A percentile compares a stretch with the other conserved stretches of the same genome.
phyloP scores from a whole-genome alignment of 2,113 vertebrate genomes.

The Leucoraja erinaceus region DNA sequence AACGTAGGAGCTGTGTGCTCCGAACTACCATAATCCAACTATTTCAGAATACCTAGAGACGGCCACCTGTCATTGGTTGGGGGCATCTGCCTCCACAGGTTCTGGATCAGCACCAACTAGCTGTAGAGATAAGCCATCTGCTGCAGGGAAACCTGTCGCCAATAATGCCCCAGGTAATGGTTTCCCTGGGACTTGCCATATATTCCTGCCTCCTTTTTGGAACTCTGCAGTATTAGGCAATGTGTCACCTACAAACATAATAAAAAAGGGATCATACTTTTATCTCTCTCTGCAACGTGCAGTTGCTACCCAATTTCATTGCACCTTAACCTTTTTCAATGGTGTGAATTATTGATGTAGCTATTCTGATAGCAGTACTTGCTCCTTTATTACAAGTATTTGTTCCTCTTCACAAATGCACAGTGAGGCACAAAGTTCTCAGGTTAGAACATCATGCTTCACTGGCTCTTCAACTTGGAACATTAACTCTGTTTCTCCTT shows the following conservation, averaged over 20 bases:
- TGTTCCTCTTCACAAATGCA: too few species aligned
- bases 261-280: background rate
- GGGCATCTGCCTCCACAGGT: background rate
- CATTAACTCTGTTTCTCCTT: too few species aligned
- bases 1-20: too few species aligned
- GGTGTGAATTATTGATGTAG: too few species aligned
- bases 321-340: too few species aligned
- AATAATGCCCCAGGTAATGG: background rate
- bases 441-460: too few species aligned
- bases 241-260: background rate
- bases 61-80: background rate
- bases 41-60: background rate
- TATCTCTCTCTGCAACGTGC: background rate
- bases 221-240: background rate
- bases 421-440: too few species aligned
- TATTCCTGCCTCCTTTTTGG: background rate
- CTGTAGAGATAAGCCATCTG: background rate
- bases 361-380: too few species aligned
- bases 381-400: too few species aligned
- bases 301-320: too few species aligned
- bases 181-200: background rate
- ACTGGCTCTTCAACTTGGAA: too few species aligned
- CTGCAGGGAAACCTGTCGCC: background rate
- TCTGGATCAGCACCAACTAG: background rate
- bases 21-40: background rate